A percentile compares a stretch with the other conserved stretches of the same genome.
These are phyloP conservation scores for Pogona vitticeps DNA, from an alignment of 2,113 vertebrate genomes.

Conservation along the genomic window DNA sequence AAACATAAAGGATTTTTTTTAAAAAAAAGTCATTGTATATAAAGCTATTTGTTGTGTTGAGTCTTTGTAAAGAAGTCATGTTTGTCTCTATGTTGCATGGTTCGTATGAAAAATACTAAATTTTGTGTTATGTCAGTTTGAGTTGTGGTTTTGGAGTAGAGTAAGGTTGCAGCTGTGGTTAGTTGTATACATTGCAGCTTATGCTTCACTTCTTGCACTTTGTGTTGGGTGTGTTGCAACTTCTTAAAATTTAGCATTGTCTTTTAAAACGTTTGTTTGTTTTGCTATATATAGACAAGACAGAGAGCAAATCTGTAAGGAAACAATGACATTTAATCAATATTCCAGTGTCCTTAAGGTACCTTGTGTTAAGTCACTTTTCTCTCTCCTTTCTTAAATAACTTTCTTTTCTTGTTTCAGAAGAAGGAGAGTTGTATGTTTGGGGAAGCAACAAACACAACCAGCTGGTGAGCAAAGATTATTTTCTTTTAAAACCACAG, in stretches of 20 bases:
- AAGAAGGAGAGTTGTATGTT: slow-evolving; percentile 82
- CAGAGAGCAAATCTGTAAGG: not conserved
- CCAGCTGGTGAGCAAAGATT: slow-evolving; percentile 78
- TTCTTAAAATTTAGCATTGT: not conserved
- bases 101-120: not conserved
- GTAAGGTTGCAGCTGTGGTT: not conserved
- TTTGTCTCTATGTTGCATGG: not conserved
- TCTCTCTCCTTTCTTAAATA: slow-evolving; percentile 42
- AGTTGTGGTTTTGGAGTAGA: not conserved
- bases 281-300: not conserved
- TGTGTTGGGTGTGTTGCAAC: not conserved
- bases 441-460: slow-evolving; percentile 93
- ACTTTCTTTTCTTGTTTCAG: slow-evolving; percentile 63
- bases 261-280: not conserved
- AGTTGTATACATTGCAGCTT: not conserved
- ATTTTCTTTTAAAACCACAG: slow-evolving; percentile 79
- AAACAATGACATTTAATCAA: not conserved
- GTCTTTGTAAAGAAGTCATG: too few relatives aligned
- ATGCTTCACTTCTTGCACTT: not conserved
- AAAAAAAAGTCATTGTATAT: not conserved
- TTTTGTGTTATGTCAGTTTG: not conserved
- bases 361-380: not conserved
- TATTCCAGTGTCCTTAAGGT: not conserved
- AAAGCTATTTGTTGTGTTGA: not conserved
- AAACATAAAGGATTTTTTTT: not conserved